Base-by-base conservation (phyloP, 2,113 vertebrate species). In the Alectura lathami region DNA sequence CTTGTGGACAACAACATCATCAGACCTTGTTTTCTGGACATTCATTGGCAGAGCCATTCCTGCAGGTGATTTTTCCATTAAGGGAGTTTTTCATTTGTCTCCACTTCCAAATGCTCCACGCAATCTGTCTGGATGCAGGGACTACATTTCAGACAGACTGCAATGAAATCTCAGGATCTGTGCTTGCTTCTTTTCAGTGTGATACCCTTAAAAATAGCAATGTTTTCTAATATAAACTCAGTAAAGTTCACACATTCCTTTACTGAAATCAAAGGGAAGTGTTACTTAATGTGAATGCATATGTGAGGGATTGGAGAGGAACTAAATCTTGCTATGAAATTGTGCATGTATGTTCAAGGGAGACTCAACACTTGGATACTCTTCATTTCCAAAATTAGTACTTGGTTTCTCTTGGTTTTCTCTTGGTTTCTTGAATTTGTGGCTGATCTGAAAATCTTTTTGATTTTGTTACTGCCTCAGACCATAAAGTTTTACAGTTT, bases 41-140 rank as follows among this genome's bases (percentile, higher is more conserved):
- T 94, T 92, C 59, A 18, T 75, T 91, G 59, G 79, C 75, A 93
- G 47, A 83, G 43, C 3, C 79, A 64, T 89, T 62, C 84, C 83
- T 45, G 67, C 59, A 70, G 45, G 54, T 95, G 63, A 94, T 50
- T 80, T 89, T 88, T 94, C 29, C 30, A 86, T 89, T 75, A 89
- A 30, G 29, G 14, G 8, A 22, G 68, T 88, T 90, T 88, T 82
- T 82, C 38, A 38, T 73, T 85, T 93, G 63, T 21, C 47, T 91
- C 51, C 8, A 7, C 29, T 91, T 12, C 29, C 77, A 59, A 86
- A 50, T 24, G 24, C 40, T 80, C 34, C 54, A 34, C 14, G 30
- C 8, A 50, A 26, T 38, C 36, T 50, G 9, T 63, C 26, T 87
- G 74, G 54, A 59, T 11, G 27, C 78, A 91, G 50, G 45, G 29